A percentile compares a stretch with the other conserved stretches of the same genome.
phyloP scores from a whole-genome alignment of 2,888 invertebrate species.

The Apeira syringaria region DNA sequence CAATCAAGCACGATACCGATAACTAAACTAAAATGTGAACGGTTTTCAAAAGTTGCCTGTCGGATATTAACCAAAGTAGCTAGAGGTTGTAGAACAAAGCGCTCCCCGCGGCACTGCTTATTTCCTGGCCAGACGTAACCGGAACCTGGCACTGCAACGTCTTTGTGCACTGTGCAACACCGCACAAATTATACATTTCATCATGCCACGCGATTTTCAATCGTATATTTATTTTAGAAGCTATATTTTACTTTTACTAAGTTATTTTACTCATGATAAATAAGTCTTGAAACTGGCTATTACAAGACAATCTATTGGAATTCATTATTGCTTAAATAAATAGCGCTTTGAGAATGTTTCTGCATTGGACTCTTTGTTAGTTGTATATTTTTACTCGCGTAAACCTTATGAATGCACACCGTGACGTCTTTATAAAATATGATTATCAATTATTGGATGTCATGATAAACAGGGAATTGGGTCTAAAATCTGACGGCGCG shows the following conservation, averaged over 20 bases:
- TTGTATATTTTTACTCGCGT: no score
- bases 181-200: slow-evolving; percentile 21
- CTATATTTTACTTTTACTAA: no score
- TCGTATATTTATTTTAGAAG: slow-evolving; percentile 13
- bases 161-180: slow-evolving; percentile 38
- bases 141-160: slow-evolving; percentile 55
- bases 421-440: background rate
- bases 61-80: slow-evolving; percentile 47
- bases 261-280: no score
- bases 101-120: slow-evolving; percentile 59
- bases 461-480: slow-evolving; percentile 58
- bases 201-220: slow-evolving; percentile 9
- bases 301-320: no score
- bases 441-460: no score
- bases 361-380: no score
- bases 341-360: no score
- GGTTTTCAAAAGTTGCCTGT: slow-evolving; percentile 27
- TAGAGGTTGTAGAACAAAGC: slow-evolving; percentile 53
- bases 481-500: slow-evolving; percentile 32
- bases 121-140: slow-evolving; percentile 73
- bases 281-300: no score
- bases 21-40: slow-evolving; percentile 5
- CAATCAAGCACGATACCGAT: no score
- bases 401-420: no score
- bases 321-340: no score